These are phyloP conservation scores for Drosophila nr. medialis DNA, from an alignment of 2,888 invertebrate genomes.

Conservation along the genomic window DNA sequence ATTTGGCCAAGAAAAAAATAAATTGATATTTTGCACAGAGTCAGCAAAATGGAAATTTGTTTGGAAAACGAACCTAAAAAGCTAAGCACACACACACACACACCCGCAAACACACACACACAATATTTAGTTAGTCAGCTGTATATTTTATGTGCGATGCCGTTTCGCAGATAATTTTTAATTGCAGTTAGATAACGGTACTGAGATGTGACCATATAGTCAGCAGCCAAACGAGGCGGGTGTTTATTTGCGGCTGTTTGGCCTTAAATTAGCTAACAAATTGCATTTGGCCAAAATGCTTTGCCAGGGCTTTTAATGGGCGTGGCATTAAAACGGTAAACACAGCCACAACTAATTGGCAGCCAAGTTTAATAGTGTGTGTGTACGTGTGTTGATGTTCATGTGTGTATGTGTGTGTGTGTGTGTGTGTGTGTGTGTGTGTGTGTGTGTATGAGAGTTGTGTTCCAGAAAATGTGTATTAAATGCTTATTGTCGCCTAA, in stretches of 20 bases:
- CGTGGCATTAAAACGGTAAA: conserved; percentile 69
- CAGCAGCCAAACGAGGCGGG: conserved; percentile 21
- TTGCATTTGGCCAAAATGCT: conserved; percentile 59
- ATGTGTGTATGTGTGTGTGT: background rate
- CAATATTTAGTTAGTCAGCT: conserved; percentile 33
- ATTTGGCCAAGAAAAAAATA: background rate
- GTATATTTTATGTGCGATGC: conserved; percentile 65
- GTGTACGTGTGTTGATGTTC: too few species aligned
- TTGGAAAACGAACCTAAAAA: conserved; percentile 2
- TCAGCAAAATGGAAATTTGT: conserved; percentile 1
- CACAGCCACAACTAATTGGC: conserved; percentile 64
- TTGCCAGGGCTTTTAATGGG: conserved; percentile 64
- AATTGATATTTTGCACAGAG: background rate
- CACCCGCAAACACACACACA: too few species aligned
- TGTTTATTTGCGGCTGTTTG: conserved; percentile 52
- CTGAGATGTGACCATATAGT: conserved; percentile 25
- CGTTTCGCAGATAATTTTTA: conserved; percentile 71
- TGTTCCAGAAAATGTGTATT: conserved; percentile 74
- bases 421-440: conserved; percentile 1
- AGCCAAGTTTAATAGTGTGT: conserved; percentile 22
- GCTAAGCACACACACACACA: background rate
- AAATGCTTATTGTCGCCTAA: conserved; percentile 82
- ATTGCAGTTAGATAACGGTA: conserved; percentile 45
- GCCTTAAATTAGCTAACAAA: conserved; percentile 76
- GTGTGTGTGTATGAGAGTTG: conserved; percentile 14